A percentile compares a stretch with the other conserved stretches of the same genome.
These are phyloP conservation scores for Peromyscus aztecus DNA, from an alignment of 2,797 vertebrate species.

Conservation along the genomic window DNA sequence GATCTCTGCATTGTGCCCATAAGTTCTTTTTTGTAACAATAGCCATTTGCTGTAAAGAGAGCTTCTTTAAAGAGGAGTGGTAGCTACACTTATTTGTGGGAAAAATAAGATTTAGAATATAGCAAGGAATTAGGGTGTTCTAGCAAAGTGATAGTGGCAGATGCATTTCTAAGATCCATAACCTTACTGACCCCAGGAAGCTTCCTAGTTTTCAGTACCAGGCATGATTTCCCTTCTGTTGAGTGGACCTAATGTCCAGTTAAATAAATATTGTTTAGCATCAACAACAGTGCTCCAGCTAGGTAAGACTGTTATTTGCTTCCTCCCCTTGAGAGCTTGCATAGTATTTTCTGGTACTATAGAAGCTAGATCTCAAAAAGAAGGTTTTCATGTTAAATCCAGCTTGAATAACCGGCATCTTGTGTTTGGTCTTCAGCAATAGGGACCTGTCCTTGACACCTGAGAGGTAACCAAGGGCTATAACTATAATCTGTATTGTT, in stretches of 20 bases:
- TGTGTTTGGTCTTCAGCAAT: background rate
- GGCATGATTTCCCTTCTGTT: background rate
- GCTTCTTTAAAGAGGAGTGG: background rate
- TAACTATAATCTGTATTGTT: background rate
- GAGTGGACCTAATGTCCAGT: background rate
- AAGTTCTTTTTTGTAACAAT: background rate
- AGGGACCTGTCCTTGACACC: background rate
- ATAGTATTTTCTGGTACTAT: background rate
- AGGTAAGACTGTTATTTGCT: background rate
- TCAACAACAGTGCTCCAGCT: background rate
- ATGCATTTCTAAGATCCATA: background rate
- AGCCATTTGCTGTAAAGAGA: background rate
- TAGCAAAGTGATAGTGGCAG: background rate
- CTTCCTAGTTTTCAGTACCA: background rate
- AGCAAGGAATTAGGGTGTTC: background rate
- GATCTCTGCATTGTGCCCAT: background rate
- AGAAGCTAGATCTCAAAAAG: background rate
- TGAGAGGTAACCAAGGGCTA: background rate
- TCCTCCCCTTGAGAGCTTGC: background rate
- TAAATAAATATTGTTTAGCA: background rate
- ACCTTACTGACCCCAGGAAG: background rate
- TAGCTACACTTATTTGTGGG: background rate
- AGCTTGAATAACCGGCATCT: background rate
- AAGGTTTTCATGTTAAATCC: background rate
- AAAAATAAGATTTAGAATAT: background rate